Base-by-base conservation (phyloP, 1,140 invertebrate species). In the Cotesia chilonis region DNA sequence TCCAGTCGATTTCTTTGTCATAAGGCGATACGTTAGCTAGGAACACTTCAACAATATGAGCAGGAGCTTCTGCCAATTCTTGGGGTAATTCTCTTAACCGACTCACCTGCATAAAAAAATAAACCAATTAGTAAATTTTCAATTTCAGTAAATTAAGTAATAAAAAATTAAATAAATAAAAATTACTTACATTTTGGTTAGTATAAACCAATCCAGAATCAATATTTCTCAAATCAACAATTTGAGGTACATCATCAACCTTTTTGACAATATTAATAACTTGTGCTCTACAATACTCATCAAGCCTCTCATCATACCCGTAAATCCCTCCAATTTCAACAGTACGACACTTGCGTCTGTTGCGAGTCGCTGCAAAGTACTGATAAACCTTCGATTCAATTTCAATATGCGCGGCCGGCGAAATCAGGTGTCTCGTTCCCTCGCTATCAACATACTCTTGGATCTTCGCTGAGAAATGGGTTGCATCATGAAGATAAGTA, bases 1-100 rank as follows among this genome's bases (percentile, higher is more conserved):
- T 85, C 86, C 86, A 87, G 35, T 75, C 76, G 71, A 77, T 78
- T 76, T 87, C 85, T 10, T 84, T 47, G 67, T 87, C 86, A 54
- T 72, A 81, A 20, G 85, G 84, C 20, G 68, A 61, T 67, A 87
- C 73, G 52, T 75, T 76, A 57, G 74, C 64, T 60, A 87, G 59
- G 75, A 81, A 85, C 67, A 85, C 71, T 73, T 87, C 84, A 0
- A 85, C 51, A n/a, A 82, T 77, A 60, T 82, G 75, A 0, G 77
- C 69, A 51, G 79, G 77, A 51, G 71, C 71, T 28, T 80, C 73
- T 5, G 60, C 41, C 28, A 86, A 74, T 68, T 84, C 72, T 52
- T 83, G 72, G 17, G 82, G 80, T 1, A 87, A 69, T 37, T 84
- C 72, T 57, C 83, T 73, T 9, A 87, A 74, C 9, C 66, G 68